These are phyloP conservation scores for Ameiurus melas DNA, from an alignment of 2,113 vertebrate species.

Conservation along the genomic window DNA sequence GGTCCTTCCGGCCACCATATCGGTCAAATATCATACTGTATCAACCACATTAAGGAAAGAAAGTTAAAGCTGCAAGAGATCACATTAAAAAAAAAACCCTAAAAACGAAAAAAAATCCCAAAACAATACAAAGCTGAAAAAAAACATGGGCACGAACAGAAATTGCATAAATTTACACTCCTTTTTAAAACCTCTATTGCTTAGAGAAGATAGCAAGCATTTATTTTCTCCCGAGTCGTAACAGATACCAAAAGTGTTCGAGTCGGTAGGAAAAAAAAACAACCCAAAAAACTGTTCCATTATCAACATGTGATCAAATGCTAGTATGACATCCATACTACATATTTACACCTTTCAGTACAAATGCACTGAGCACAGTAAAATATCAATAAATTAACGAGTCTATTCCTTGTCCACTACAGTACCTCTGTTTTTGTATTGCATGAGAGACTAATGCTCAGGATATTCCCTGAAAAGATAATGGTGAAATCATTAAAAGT, in stretches of 20 bases:
- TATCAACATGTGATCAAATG: slow-evolving; percentile 79
- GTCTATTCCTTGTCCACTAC: slow-evolving; percentile 71
- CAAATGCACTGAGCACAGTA: slow-evolving; percentile 59
- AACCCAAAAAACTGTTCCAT: slow-evolving; percentile 71
- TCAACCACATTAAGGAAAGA: slow-evolving; percentile 78
- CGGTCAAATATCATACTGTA: slow-evolving; percentile 83
- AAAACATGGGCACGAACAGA: slow-evolving; percentile 83
- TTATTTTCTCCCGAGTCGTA: slow-evolving; percentile 83
- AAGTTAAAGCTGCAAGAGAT: slow-evolving; percentile 78
- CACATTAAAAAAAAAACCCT: slow-evolving; percentile 60
- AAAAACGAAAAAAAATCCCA: not conserved
- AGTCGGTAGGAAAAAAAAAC: slow-evolving; percentile 89
- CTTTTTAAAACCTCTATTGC: slow-evolving; percentile 85
- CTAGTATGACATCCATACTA: slow-evolving; percentile 64
- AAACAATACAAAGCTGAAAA: not conserved
- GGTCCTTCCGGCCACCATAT: slow-evolving; percentile 62
- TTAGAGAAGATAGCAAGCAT: slow-evolving; percentile 85
- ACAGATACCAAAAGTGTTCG: slow-evolving; percentile 93
- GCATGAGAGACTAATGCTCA: slow-evolving; percentile 91
- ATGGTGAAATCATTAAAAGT: slow-evolving; percentile 68
- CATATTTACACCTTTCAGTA: slow-evolving; percentile 86
- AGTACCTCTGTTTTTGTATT: slow-evolving; percentile 87
- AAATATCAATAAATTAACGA: slow-evolving; percentile 65
- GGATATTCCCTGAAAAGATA: slow-evolving; percentile 89
- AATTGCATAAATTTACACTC: slow-evolving; percentile 93